Percentiles rank a stretch among this genome's conserved stretches.
phyloP scores from a whole-genome alignment of 2,113 vertebrate species.

The Hippocampus barbouri region DNA sequence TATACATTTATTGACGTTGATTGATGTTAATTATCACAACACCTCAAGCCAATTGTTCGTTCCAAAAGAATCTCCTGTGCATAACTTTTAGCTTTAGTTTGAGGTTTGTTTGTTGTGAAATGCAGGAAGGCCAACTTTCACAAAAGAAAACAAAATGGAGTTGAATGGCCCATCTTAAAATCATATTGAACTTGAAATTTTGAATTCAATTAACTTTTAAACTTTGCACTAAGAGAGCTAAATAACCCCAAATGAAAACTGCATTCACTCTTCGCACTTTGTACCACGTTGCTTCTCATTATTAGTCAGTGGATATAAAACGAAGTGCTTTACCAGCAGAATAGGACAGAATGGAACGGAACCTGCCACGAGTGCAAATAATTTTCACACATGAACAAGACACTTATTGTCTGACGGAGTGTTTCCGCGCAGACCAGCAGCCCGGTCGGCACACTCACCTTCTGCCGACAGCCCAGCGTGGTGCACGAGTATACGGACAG shows the following conservation, averaged over 20 bases:
- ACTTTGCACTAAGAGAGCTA: not conserved
- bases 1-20: too few relatives aligned
- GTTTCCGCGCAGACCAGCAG: not conserved
- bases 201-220: not conserved
- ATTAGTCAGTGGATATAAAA: too few relatives aligned
- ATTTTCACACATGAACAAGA: not conserved
- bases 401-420: not conserved
- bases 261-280: not conserved
- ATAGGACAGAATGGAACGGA: not conserved
- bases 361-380: not conserved
- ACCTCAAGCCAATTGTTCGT: too few relatives aligned
- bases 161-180: too few relatives aligned
- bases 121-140: too few relatives aligned
- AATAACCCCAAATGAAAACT: not conserved
- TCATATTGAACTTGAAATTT: too few relatives aligned
- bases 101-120: too few relatives aligned
- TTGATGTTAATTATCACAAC: too few relatives aligned
- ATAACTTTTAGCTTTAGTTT: too few relatives aligned
- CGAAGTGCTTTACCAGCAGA: not conserved
- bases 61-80: too few relatives aligned
- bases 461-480: conserved; percentile 52
- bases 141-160: too few relatives aligned
- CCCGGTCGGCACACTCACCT: not conserved
- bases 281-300: not conserved
- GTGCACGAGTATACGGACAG: conserved; percentile 49